A percentile compares a stretch with the other conserved stretches of the same genome.
Conservation (phyloP, 2,888 invertebrate species). For the Dryomyza anilis region DNA sequence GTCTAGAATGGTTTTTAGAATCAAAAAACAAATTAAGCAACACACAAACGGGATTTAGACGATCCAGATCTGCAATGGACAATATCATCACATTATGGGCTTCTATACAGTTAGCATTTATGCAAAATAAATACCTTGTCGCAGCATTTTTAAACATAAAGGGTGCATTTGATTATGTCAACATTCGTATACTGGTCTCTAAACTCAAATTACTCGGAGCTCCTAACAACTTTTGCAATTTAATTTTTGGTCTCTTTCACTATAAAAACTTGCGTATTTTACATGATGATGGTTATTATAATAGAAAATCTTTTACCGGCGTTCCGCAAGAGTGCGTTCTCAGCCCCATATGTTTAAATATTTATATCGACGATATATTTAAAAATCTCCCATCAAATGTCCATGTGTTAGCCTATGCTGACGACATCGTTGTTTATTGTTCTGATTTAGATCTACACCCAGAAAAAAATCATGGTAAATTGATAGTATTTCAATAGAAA, state of each 20-base stretch:
- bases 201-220: not conserved
- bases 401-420: too few relatives aligned
- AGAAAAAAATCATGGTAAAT: too few relatives aligned
- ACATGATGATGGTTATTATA: not conserved
- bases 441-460: not conserved
- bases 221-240: not conserved
- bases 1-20: not conserved
- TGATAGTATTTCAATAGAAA: too few relatives aligned
- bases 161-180: conserved; percentile 19
- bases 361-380: conserved; percentile 14
- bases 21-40: not conserved
- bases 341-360: conserved; percentile 14
- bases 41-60: conserved; percentile 7
- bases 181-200: not conserved
- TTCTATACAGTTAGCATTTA: not conserved
- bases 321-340: conserved; percentile 10
- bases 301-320: conserved; percentile 5
- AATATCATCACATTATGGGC: conserved; percentile 14
- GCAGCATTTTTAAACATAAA: conserved; percentile 9
- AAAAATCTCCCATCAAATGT: not conserved
- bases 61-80: not conserved
- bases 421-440: conserved; percentile 9
- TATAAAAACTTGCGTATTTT: not conserved
- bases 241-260: too few relatives aligned
- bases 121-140: not conserved